Percentiles rank a stretch among this genome's conserved stretches.
Conservation (phyloP, 2,888 invertebrate species). For the Meteorus colon region DNA sequence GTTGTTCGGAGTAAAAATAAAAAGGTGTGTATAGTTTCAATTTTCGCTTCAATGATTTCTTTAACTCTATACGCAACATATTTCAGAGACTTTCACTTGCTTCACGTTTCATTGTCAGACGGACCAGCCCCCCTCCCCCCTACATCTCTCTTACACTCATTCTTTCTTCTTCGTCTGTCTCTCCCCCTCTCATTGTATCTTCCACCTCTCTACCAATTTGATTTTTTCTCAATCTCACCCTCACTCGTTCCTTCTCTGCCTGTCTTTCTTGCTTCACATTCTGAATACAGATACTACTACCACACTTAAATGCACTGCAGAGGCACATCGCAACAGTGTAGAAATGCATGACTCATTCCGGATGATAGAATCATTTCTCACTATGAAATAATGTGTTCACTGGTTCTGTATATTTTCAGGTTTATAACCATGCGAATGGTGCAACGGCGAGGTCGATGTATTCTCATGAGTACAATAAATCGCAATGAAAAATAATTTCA, state of each 20-base stretch:
- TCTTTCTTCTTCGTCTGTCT: background rate
- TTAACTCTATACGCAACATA: slow-evolving; percentile 23
- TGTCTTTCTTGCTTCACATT: background rate
- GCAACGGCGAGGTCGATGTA: background rate
- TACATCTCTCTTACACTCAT: background rate
- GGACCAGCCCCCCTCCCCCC: background rate
- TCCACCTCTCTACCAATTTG: background rate
- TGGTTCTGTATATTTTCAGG: slow-evolving; percentile 35
- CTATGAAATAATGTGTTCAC: slow-evolving; percentile 16
- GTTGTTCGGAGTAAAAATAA: background rate
- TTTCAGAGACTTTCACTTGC: slow-evolving; percentile 31
- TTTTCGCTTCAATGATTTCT: slow-evolving; percentile 14
- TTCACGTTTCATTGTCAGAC: slow-evolving; percentile 32
- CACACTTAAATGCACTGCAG: background rate
- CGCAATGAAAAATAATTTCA: background rate
- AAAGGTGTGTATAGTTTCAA: slow-evolving; percentile 11
- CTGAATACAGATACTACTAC: slow-evolving; percentile 3
- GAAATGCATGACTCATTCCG: slow-evolving; percentile 32
- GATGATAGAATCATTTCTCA: slow-evolving; percentile 34
- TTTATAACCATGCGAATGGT: slow-evolving; percentile 33
- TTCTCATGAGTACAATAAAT: background rate
- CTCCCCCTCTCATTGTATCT: background rate
- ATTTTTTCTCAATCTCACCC: background rate
- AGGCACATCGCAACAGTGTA: slow-evolving; percentile 22
- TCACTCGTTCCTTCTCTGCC: background rate